phyloP scores from a whole-genome alignment of 64 coral and sea anemone species.

The Acropora tenuis region DNA sequence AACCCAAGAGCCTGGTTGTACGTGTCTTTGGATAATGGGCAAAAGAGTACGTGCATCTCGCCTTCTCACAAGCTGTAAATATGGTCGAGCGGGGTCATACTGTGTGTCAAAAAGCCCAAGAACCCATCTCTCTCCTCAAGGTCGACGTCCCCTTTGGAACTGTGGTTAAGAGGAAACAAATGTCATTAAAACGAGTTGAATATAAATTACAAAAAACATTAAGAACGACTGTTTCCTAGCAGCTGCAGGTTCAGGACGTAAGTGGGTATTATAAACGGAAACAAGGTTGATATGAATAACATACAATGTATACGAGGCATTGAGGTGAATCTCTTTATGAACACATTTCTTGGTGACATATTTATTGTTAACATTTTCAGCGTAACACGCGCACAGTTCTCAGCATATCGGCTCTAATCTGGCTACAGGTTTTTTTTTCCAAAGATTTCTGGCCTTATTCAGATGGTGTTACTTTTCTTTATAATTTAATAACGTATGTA shows the following conservation, averaged over 20 bases:
- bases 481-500: no score
- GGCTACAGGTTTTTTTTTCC: no score
- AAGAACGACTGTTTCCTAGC: background rate
- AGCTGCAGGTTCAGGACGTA: background rate
- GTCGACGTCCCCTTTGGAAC: background rate
- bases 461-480: no score
- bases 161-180: background rate
- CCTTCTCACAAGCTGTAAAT: no score
- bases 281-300: background rate
- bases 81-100: background rate
- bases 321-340: background rate
- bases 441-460: no score
- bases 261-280: background rate
- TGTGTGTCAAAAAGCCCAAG: background rate
- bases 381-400: no score
- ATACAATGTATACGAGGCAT: background rate
- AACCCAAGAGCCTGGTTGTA: conserved; percentile 14
- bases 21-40: conserved; percentile 22
- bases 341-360: background rate
- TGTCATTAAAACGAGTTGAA: background rate
- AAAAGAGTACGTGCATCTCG: conserved; percentile 1
- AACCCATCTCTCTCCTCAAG: background rate
- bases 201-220: background rate
- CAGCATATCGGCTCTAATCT: no score
- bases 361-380: background rate